A percentile compares a stretch with the other conserved stretches of the same genome.
These are phyloP conservation scores for Nannoperca australis DNA, from an alignment of 2,797 vertebrate genomes.

Conservation along the genomic window DNA sequence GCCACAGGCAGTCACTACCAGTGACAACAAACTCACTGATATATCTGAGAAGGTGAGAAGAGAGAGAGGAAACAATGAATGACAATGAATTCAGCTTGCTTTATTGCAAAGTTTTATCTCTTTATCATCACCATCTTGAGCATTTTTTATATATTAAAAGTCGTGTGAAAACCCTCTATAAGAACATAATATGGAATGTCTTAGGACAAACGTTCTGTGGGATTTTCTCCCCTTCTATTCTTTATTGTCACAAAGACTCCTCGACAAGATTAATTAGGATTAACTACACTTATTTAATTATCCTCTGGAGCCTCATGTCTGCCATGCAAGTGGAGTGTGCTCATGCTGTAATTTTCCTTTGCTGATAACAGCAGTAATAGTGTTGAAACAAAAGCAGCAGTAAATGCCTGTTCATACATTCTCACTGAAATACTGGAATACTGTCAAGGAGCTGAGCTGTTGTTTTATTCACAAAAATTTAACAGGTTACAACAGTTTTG, in stretches of 20 bases:
- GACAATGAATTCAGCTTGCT: neutral
- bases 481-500: neutral
- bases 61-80: slow-evolving; percentile 23
- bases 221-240: slow-evolving; percentile 32
- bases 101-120: neutral
- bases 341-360: slow-evolving; percentile 30
- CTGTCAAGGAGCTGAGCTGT: neutral
- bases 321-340: slow-evolving; percentile 1
- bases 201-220: slow-evolving; percentile 1
- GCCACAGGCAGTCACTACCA: slow-evolving; percentile 97
- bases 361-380: slow-evolving; percentile 32
- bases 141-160: neutral
- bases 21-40: slow-evolving; percentile 94
- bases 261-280: slow-evolving; percentile 69
- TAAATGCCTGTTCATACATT: neutral
- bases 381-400: slow-evolving; percentile 31
- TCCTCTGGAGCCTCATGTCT: slow-evolving; percentile 44
- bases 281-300: slow-evolving; percentile 65
- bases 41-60: slow-evolving; percentile 87
- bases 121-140: neutral
- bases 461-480: slow-evolving; percentile 1
- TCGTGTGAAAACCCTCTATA: neutral
- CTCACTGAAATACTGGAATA: neutral
- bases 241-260: slow-evolving; percentile 44
- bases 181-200: neutral